A percentile compares a stretch with the other conserved stretches of the same genome.
These are phyloP conservation scores for Callyntrura sp. DNA, from an alignment of 2,888 invertebrate genomes.

Conservation along the genomic window DNA sequence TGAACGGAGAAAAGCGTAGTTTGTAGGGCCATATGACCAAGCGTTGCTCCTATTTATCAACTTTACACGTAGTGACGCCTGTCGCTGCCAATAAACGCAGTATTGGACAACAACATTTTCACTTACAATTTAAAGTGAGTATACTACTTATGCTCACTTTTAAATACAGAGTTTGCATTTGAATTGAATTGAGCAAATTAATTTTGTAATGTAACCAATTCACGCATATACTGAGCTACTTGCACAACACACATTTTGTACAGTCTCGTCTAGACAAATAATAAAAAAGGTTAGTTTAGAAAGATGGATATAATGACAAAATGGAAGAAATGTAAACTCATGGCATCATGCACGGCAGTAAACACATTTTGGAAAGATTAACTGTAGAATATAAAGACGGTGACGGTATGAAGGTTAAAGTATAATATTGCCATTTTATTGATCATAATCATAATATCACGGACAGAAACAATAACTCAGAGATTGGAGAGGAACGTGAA, in stretches of 20 bases:
- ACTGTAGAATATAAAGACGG: background rate
- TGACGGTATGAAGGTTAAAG: background rate
- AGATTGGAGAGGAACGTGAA: background rate
- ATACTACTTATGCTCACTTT: too few species aligned
- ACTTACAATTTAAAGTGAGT: too few species aligned
- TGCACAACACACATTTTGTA: too few species aligned
- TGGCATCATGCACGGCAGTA: background rate
- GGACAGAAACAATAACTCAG: background rate
- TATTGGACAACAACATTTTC: too few species aligned
- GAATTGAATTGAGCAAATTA: too few species aligned
- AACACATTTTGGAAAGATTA: background rate
- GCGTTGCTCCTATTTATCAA: background rate
- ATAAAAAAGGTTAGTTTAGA: too few species aligned
- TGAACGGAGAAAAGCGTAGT: background rate
- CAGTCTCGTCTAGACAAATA: too few species aligned
- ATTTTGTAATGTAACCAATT: too few species aligned
- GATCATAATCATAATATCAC: background rate
- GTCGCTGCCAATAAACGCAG: too few species aligned
- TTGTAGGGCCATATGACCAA: background rate
- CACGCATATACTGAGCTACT: too few species aligned
- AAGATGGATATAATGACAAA: background rate
- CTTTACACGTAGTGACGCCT: too few species aligned
- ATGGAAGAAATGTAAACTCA: background rate
- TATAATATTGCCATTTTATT: conserved; percentile 14
- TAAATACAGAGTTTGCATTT: too few species aligned